Base-by-base conservation (phyloP, 2,113 vertebrate species). In the Hippocampus zosterae region DNA sequence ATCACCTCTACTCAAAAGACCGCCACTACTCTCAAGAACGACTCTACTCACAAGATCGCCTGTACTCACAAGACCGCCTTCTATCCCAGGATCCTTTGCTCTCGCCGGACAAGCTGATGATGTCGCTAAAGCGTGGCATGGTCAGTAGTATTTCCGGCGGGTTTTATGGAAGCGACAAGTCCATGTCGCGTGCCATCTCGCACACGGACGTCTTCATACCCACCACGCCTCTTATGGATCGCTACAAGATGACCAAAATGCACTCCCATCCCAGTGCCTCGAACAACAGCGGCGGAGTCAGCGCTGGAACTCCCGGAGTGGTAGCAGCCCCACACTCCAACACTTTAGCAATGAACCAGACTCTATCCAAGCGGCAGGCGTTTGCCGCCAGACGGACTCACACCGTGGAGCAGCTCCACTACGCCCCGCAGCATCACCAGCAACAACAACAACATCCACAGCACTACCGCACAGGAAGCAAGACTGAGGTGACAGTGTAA, bases 401-500 rank as follows among this genome's bases (percentile, higher is more conserved):
- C 91, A 99, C 97, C 0, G 93, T 98, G 83, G 97, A 99, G 65
- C 97, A 99, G 86, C 94, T 98, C 83, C 96, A 98, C 76, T 98
- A 98, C 73, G 92, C 96, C 72, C 96, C 97, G 0, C 95, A 92
- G 71, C 90, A 91, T 1, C 95, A 93, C 74, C 89, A 86, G 80
- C 91, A 81, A 64, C 88, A 87, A 16, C 94, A 95, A 8, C 95
- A 96, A 81, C 95, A 96, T 83, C 95, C 96, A 77, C 95, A 97
- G 79, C 96, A 98, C 91, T 98, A 98, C 88, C 95, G 93, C 86
- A 96, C 96, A 79, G 95, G 95, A 66, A 99, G 97, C 93, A 99
- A 99, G 93, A 99, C 97, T 2, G 97, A 99, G 92, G 98, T 99
- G 91, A 99, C 98, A 90, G 98, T 99, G 90, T 99, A 92, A 37